Percentiles rank a stretch among this genome's conserved stretches.
These are phyloP conservation scores for Zosterops japonicus DNA, from an alignment of 2,113 vertebrate species.

Conservation along the genomic window DNA sequence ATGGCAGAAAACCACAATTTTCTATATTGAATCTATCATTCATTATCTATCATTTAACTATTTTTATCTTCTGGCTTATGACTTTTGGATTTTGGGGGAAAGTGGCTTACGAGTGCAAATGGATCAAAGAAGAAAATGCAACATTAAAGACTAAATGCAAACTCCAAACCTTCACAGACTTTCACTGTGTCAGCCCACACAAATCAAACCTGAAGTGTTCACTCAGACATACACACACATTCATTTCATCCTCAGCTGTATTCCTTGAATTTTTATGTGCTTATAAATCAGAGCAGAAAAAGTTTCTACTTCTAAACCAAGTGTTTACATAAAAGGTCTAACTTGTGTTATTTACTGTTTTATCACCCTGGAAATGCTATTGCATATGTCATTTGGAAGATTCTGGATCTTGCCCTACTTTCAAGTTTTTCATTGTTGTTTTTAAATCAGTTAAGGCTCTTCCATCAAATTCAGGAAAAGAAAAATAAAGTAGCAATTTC, in stretches of 20 bases:
- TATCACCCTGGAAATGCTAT: not conserved
- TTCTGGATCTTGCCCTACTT: not conserved
- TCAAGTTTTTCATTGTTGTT: not conserved
- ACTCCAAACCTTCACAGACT: not conserved
- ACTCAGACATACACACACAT: not conserved
- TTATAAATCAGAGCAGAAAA: conserved; percentile 15
- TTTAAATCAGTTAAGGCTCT: not conserved
- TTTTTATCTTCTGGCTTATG: not conserved
- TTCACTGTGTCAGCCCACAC: not conserved
- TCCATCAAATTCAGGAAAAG: not conserved
- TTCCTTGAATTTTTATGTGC: not conserved
- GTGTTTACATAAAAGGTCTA: not conserved
- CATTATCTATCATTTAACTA: not conserved
- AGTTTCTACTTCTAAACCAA: not conserved
- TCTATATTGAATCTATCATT: not conserved
- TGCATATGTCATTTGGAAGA: not conserved
- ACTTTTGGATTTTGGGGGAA: not conserved
- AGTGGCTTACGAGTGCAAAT: not conserved
- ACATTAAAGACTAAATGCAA: not conserved
- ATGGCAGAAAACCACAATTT: not conserved
- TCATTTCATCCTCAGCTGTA: not conserved
- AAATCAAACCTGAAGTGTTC: not conserved
- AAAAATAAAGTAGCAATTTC: not conserved
- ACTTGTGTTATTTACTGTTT: not conserved
- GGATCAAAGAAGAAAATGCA: not conserved